Base-by-base conservation (phyloP, 2,797 vertebrate genomes). In the Cetoscarus ocellatus region DNA sequence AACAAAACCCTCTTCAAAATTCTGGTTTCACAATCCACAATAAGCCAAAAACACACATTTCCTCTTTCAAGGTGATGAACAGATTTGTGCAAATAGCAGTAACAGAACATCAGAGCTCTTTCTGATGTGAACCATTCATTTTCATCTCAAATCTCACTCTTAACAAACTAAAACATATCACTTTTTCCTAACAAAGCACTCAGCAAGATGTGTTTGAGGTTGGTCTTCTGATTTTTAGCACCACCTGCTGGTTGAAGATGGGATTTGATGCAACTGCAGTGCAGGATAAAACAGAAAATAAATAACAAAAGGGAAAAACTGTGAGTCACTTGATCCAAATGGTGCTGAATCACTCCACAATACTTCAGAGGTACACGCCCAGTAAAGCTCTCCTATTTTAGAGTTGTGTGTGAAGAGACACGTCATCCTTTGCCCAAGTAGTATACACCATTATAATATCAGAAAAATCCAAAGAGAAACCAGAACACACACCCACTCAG, bases 391-490 rank as follows among this genome's bases (percentile, higher is more conserved):
- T 77, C 51, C 67, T 62, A 14, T 40, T 57, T 45, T 38, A 9
- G 5, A 61, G 53, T 63, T 65, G 49, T 57, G 44, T 68, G 72
- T 67, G 18, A 56, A 40, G 14, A 56, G 34, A 81, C 67, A 73
- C n/a, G n/a, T 76, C 76, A 77, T 83, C 82, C 48, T 75, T 73
- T 67, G 77, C 91, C 89, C 73, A 88, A 90, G 90, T 91, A 94
- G 94, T 92, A 93, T 88, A 95, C 90, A 92, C 92, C 88, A 85
- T 90, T 87, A 40, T 90, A 65, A 88, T 84, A 89, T 92, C 91
- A 92, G 91, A 93, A 86, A 81, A 82, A 89, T 82, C 90, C 90
- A 90, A 87, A 91, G 75, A 88, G 65, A 87, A 84, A 85, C 71
- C 63, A 56, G 48, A 44, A 76, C 70, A 59, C 44, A 71, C 72